These are phyloP conservation scores for Beaufortia kweichowensis DNA, from an alignment of 2,113 vertebrate species.

Conservation along the genomic window DNA sequence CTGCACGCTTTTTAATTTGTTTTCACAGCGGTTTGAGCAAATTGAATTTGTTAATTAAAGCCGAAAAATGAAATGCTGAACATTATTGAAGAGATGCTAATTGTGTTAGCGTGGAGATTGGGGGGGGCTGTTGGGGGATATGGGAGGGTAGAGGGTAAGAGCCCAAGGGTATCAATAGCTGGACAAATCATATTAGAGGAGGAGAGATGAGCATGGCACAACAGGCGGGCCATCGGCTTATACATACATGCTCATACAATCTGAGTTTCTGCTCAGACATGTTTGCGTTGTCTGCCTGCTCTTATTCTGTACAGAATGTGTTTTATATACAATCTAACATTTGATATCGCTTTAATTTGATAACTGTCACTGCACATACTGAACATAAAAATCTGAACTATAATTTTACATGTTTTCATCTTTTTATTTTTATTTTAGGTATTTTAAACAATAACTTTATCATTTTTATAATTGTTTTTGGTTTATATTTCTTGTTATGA, in stretches of 20 bases:
- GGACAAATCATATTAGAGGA: conserved; percentile 91
- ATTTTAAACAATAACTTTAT: no score
- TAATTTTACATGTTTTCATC: no score
- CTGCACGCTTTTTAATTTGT: conserved; percentile 97
- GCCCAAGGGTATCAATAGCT: conserved; percentile 86
- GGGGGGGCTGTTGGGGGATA: conserved; percentile 73
- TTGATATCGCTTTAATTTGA: no score
- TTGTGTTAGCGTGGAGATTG: conserved; percentile 93
- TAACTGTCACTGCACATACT: no score
- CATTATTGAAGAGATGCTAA: conserved; percentile 99
- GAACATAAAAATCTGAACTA: no score
- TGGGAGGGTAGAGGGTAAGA: conserved; percentile 71
- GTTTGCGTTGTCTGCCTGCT: no score
- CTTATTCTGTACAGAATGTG: no score
- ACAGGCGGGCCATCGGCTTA: conserved; percentile 76
- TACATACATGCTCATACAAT: conserved; percentile 23
- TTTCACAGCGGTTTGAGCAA: conserved; percentile 98
- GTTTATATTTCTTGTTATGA: no score
- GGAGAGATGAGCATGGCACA: conserved; percentile 73
- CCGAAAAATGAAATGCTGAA: conserved; percentile 99
- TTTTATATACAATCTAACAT: no score
- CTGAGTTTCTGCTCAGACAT: no score
- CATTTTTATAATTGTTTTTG: no score
- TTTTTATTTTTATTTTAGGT: no score
- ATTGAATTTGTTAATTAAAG: conserved; percentile 99